phyloP scores from a whole-genome alignment of 2,888 invertebrate genomes.

The Pharmacophagus antenor region DNA sequence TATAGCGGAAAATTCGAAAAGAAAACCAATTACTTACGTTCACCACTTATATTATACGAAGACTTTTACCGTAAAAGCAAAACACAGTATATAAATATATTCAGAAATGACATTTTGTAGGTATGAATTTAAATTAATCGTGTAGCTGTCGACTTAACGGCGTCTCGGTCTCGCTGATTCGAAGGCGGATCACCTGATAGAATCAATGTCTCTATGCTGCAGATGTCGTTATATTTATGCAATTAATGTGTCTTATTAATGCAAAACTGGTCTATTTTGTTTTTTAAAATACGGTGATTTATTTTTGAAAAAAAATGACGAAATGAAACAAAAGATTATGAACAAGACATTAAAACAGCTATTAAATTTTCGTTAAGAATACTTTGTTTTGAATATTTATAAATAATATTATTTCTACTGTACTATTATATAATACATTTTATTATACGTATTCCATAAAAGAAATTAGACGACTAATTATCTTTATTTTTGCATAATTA shows the following conservation, averaged over 20 bases:
- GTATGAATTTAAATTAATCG: constrained; percentile 27
- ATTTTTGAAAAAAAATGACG: not conserved
- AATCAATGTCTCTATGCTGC: constrained; percentile 49
- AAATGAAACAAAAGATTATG: not conserved
- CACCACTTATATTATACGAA: constrained; percentile 7
- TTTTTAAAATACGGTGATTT: too few relatives aligned
- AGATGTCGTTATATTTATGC: constrained; percentile 53
- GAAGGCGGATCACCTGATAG: constrained; percentile 39
- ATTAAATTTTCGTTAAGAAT: too few relatives aligned
- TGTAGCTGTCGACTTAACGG: constrained; percentile 10
- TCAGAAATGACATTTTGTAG: constrained; percentile 18
- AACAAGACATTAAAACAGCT: too few relatives aligned
- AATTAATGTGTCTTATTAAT: constrained; percentile 39
- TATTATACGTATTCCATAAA: too few relatives aligned
- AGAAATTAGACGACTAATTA: too few relatives aligned
- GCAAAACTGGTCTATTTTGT: constrained; percentile 39
- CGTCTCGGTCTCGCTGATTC: not conserved
- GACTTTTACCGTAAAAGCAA: constrained; percentile 17
- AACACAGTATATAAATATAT: constrained; percentile 15
- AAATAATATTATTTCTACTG: too few relatives aligned
- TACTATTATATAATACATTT: too few relatives aligned
- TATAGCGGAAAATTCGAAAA: constrained; percentile 1
- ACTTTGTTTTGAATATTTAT: too few relatives aligned
- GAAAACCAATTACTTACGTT: constrained; percentile 23
- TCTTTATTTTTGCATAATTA: not conserved